These are phyloP conservation scores for Liposcelis brunnea DNA, from an alignment of 2,888 invertebrate genomes.

Conservation along the genomic window DNA sequence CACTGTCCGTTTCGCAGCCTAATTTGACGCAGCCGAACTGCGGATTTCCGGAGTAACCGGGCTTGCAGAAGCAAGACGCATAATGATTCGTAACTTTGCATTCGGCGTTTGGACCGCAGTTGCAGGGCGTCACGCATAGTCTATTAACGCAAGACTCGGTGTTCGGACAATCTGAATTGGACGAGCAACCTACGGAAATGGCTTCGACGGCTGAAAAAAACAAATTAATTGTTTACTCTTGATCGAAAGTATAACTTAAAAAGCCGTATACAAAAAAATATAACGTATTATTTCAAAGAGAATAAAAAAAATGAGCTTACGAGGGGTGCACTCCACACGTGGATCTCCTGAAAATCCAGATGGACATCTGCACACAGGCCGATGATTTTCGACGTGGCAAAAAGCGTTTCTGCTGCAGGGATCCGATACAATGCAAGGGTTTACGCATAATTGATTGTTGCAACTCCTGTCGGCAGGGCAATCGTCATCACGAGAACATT, in stretches of 20 bases:
- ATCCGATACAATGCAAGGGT: conserved; percentile 50
- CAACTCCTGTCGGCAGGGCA: conserved; percentile 60
- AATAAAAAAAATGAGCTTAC: conserved; percentile 31
- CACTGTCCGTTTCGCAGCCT: conserved; percentile 66
- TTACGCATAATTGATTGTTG: conserved; percentile 54
- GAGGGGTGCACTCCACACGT: conserved; percentile 52
- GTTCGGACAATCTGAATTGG: conserved; percentile 62
- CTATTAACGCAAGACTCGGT: conserved; percentile 71
- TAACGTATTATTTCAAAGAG: not conserved
- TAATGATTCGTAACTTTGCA: conserved; percentile 70
- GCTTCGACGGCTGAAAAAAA: conserved; percentile 38
- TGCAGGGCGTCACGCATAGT: conserved; percentile 66
- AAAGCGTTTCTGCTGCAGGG: conserved; percentile 66
- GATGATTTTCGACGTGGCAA: conserved; percentile 61
- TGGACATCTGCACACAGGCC: conserved; percentile 66
- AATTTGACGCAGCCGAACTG: conserved; percentile 63
- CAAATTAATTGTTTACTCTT: too few species aligned
- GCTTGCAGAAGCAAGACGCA: conserved; percentile 66
- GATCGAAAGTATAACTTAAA: conserved; percentile 16
- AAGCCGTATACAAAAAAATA: conserved; percentile 10
- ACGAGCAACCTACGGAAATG: conserved; percentile 52
- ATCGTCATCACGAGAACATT: conserved; percentile 63
- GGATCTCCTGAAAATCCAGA: conserved; percentile 58
- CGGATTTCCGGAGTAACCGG: conserved; percentile 73
- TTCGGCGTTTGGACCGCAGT: conserved; percentile 66